Evolutionary conservation across 1,140 invertebrate genomes (phyloP).

Genomic region (Maconellicoccus hirsutus): DNA sequence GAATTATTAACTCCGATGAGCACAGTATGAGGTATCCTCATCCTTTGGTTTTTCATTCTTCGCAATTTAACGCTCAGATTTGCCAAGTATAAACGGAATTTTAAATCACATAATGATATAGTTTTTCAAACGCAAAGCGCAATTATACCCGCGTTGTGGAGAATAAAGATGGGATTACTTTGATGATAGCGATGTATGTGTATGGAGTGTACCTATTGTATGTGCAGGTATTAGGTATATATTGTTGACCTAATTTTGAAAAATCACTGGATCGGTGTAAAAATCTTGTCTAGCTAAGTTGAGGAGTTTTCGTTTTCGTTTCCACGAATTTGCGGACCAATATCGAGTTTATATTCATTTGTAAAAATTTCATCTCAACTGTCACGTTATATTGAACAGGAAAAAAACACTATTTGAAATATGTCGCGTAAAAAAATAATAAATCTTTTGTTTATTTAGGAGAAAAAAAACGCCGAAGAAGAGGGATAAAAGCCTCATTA

Average conservation of each 20-base stretch:
- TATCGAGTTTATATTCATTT: too few relatives aligned
- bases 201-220: too few relatives aligned
- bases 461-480: not conserved
- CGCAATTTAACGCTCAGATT: not conserved
- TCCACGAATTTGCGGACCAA: too few relatives aligned
- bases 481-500: constrained; percentile 13
- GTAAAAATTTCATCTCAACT: not conserved
- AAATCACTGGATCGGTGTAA: too few relatives aligned
- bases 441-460: constrained; percentile 12
- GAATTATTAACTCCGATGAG: not conserved
- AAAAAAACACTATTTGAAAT: not conserved
- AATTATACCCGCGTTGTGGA: too few relatives aligned
- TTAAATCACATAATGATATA: not conserved
- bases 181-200: too few relatives aligned
- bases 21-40: not conserved
- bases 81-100: not conserved
- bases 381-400: too few relatives aligned
- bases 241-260: too few relatives aligned
- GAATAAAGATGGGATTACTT: too few relatives aligned
- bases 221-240: too few relatives aligned
- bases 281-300: too few relatives aligned
- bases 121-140: not conserved
- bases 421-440: not conserved
- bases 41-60: not conserved
- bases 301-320: too few relatives aligned